These are phyloP conservation scores for Cyphomyrus plagiostoma DNA, from an alignment of 2,113 vertebrate genomes.

Conservation along the genomic window DNA sequence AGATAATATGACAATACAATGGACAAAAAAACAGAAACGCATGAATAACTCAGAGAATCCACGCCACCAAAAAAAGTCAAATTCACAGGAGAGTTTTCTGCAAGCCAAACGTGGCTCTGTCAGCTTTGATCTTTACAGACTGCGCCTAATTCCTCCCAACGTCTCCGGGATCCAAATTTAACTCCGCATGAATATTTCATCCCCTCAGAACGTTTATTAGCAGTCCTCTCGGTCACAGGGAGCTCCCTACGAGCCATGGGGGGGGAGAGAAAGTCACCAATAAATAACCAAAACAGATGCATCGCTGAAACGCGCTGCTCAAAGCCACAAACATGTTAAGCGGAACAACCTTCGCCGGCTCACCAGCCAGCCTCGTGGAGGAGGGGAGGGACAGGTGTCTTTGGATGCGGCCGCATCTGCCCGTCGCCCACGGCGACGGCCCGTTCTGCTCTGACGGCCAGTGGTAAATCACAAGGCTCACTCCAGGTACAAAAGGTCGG, in stretches of 20 bases:
- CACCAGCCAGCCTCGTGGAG: background rate
- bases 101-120: slow-evolving; percentile 30
- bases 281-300: slow-evolving; percentile 47
- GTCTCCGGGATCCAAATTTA: slow-evolving; percentile 58
- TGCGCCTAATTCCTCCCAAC: slow-evolving; percentile 45
- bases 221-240: slow-evolving; percentile 29
- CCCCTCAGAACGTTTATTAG: slow-evolving; percentile 54
- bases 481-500: slow-evolving; percentile 41
- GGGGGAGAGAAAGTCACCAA: slow-evolving; percentile 39
- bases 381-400: slow-evolving; percentile 7
- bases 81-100: slow-evolving; percentile 20
- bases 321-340: slow-evolving; percentile 16
- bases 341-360: slow-evolving; percentile 15
- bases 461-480: slow-evolving; percentile 34
- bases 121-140: slow-evolving; percentile 52
- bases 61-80: background rate
- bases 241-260: slow-evolving; percentile 35
- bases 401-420: background rate
- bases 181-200: slow-evolving; percentile 61
- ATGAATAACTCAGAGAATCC: background rate
- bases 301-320: slow-evolving; percentile 35
- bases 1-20: background rate
- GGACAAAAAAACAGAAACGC: background rate
- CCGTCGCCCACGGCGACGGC: slow-evolving; percentile 11
- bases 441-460: slow-evolving; percentile 34